These are phyloP conservation scores for Sebastes glaucus DNA, from an alignment of 2,797 vertebrate genomes.

Conservation along the genomic window DNA sequence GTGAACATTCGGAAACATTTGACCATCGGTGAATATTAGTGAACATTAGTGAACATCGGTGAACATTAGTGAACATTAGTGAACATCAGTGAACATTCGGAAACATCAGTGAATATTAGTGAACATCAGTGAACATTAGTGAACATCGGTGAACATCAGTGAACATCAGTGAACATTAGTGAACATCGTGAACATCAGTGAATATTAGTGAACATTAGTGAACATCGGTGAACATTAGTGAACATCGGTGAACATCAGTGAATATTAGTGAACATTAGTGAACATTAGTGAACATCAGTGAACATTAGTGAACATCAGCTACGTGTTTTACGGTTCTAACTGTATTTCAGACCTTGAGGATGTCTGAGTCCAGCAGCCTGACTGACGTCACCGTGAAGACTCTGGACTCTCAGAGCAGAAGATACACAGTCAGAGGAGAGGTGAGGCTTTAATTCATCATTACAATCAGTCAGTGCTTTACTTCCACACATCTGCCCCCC, in stretches of 20 bases:
- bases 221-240: rapidly evolving
- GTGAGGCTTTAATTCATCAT: conserved; percentile 22
- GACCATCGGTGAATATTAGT: rapidly evolving
- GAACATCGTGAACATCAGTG: rapidly evolving
- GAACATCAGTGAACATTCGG: rapidly evolving
- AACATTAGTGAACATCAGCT: too few species aligned
- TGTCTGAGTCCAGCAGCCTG: conserved; percentile 68
- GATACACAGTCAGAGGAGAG: conserved; percentile 85
- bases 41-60: rapidly evolving
- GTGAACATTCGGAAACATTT: too few species aligned
- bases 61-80: rapidly evolving
- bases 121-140: rapidly evolving
- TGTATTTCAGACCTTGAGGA: too few species aligned
- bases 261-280: rapidly evolving
- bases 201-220: rapidly evolving
- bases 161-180: too few species aligned
- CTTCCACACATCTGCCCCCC: too few species aligned
- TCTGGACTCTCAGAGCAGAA: conserved; percentile 88
- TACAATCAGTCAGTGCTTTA: too few species aligned
- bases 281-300: rapidly evolving
- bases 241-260: rapidly evolving
- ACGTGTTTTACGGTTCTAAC: too few species aligned
- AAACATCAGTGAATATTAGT: too few species aligned
- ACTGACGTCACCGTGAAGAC: conserved; percentile 88
- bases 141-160: rapidly evolving